These are phyloP conservation scores for Dione vanillae DNA, from an alignment of 2,888 invertebrate species.

Conservation along the genomic window DNA sequence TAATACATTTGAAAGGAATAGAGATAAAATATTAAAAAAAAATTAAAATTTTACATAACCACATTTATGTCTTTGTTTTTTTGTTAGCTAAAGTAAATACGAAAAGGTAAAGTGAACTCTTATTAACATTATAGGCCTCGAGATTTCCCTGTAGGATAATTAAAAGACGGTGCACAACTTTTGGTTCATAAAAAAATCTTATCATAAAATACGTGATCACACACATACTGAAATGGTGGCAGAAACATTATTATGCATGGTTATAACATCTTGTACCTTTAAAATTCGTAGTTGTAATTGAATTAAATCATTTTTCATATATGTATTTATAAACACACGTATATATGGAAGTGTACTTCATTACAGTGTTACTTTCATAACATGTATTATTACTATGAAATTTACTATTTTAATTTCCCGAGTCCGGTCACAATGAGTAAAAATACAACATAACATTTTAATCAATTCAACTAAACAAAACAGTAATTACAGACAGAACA, in stretches of 20 bases:
- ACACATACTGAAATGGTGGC: too few species aligned
- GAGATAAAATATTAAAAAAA: slow-evolving; percentile 8
- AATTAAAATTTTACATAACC: slow-evolving; percentile 14
- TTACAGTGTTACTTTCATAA: too few species aligned
- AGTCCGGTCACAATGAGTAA: too few species aligned
- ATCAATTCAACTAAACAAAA: too few species aligned
- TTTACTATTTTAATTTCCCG: too few species aligned
- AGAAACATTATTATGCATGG: too few species aligned
- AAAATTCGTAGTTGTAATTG: not conserved
- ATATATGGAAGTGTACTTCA: not conserved
- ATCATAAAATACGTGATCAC: not conserved
- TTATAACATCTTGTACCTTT: too few species aligned
- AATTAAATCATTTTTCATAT: not conserved
- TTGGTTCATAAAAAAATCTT: slow-evolving; percentile 20
- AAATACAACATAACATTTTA: too few species aligned
- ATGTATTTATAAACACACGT: not conserved
- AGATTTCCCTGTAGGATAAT: slow-evolving; percentile 41
- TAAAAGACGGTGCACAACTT: slow-evolving; percentile 19
- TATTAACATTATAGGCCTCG: slow-evolving; percentile 36
- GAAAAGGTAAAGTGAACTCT: slow-evolving; percentile 28
- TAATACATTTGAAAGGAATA: not conserved
- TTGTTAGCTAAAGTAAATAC: slow-evolving; percentile 23
- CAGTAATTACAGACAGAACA: too few species aligned
- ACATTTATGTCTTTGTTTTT: slow-evolving; percentile 31
- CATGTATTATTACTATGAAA: too few species aligned